Conservation (phyloP, 2,888 invertebrate genomes). For the Osmoderma eremita region DNA sequence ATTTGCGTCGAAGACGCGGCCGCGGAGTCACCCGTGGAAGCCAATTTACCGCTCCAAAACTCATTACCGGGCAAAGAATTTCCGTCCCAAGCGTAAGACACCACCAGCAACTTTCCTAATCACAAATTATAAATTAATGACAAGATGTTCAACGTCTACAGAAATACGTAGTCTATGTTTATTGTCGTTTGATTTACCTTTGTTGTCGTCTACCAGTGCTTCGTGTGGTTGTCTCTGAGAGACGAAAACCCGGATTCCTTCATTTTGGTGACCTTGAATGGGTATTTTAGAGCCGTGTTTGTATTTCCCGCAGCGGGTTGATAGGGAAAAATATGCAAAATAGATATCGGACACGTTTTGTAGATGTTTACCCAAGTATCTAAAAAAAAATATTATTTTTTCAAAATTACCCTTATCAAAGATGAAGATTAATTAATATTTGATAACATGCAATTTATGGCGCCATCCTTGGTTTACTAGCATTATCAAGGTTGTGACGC, state of each 20-base stretch:
- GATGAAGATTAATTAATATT: no score
- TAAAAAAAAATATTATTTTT: constrained; percentile 10
- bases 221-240: constrained; percentile 60
- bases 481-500: no score
- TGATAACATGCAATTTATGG: no score
- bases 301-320: constrained; percentile 38
- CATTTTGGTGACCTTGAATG: constrained; percentile 45
- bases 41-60: constrained; percentile 71
- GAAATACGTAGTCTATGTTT: background rate
- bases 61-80: constrained; percentile 80
- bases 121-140: constrained; percentile 26
- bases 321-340: constrained; percentile 52
- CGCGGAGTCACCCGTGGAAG: constrained; percentile 71
- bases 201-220: constrained; percentile 52
- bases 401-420: background rate
- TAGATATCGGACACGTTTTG: constrained; percentile 50
- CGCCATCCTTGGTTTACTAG: no score
- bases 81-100: constrained; percentile 79
- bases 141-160: background rate
- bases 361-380: constrained; percentile 45
- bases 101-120: constrained; percentile 66
- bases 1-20: constrained; percentile 72
- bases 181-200: constrained; percentile 34
- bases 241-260: constrained; percentile 53
- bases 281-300: constrained; percentile 44